Conservation (phyloP, 2,888 invertebrate species). For the Anarsia innoxiella region DNA sequence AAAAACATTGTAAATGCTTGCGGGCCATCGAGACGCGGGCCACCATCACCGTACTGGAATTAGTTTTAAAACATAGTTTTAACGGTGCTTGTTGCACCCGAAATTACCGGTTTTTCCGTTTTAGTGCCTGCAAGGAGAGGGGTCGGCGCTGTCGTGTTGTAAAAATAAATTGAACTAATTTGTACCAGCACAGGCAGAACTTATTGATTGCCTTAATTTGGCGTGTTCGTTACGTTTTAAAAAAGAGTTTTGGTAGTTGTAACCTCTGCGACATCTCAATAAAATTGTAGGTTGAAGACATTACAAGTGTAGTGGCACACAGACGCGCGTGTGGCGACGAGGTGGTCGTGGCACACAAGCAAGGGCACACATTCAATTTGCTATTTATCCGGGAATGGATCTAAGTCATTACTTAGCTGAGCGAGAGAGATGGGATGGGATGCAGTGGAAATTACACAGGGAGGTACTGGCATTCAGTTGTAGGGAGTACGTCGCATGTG, state of each 20-base stretch:
- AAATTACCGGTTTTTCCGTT: slow-evolving; percentile 46
- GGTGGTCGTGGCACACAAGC: slow-evolving; percentile 28
- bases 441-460: slow-evolving; percentile 65
- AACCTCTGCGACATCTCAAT: slow-evolving; percentile 16
- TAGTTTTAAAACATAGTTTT: slow-evolving; percentile 69
- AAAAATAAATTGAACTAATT: slow-evolving; percentile 41
- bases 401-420: slow-evolving; percentile 75
- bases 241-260: slow-evolving; percentile 8
- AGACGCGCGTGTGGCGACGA: slow-evolving; percentile 23
- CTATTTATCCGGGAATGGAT: slow-evolving; percentile 75
- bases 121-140: slow-evolving; percentile 30
- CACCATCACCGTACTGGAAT: slow-evolving; percentile 46
- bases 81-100: slow-evolving; percentile 53
- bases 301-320: slow-evolving; percentile 21
- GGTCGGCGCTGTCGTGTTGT: slow-evolving; percentile 25
- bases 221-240: slow-evolving; percentile 5
- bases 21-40: slow-evolving; percentile 55
- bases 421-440: slow-evolving; percentile 66
- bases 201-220: slow-evolving; percentile 27
- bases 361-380: slow-evolving; percentile 70
- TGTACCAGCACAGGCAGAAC: slow-evolving; percentile 26
- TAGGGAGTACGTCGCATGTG: slow-evolving; percentile 16
- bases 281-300: slow-evolving; percentile 10
- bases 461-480: slow-evolving; percentile 47
- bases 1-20: slow-evolving; percentile 73